Evolutionary conservation across 2,797 vertebrate species (phyloP).

Genomic region (Alouatta caraya): DNA sequence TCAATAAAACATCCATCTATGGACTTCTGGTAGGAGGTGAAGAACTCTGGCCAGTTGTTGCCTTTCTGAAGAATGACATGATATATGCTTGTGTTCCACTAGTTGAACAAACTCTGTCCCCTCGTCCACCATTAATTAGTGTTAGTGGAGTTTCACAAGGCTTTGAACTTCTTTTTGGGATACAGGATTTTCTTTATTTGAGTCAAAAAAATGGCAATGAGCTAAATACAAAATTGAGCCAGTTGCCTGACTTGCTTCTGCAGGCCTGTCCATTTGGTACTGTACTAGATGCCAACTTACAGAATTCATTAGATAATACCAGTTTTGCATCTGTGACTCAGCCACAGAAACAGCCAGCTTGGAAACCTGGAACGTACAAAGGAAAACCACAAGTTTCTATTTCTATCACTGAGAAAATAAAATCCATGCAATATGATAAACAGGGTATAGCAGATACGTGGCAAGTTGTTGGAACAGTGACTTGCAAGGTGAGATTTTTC

Average conservation of each 20-base stretch:
- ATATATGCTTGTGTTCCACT: slow-evolving; percentile 91
- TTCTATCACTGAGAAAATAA: slow-evolving; percentile 91
- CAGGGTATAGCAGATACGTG: slow-evolving; percentile 90
- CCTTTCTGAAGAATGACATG: slow-evolving; percentile 87
- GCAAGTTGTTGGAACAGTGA: slow-evolving; percentile 94
- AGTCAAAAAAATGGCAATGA: slow-evolving; percentile 89
- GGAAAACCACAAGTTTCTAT: slow-evolving; percentile 92
- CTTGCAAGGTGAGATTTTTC: slow-evolving; percentile 90
- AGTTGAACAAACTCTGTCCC: slow-evolving; percentile 88
- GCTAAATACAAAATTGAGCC: slow-evolving; percentile 83
- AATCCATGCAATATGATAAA: slow-evolving; percentile 94
- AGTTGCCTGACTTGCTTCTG: slow-evolving; percentile 88
- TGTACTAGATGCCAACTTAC: slow-evolving; percentile 88
- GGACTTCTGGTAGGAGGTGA: slow-evolving; percentile 84
- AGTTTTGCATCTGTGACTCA: slow-evolving; percentile 78
- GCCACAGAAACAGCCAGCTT: slow-evolving; percentile 91
- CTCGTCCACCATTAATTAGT: slow-evolving; percentile 88
- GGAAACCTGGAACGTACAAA: slow-evolving; percentile 90
- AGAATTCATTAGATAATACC: slow-evolving; percentile 72
- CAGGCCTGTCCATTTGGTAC: slow-evolving; percentile 94
- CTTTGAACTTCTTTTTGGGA: slow-evolving; percentile 89
- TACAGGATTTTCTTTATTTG: slow-evolving; percentile 89
- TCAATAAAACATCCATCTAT: slow-evolving; percentile 86
- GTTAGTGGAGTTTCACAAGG: slow-evolving; percentile 92
- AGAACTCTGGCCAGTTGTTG: slow-evolving; percentile 92